Evolutionary conservation across 2,113 vertebrate genomes (phyloP).

Genomic region (Speoplatyrhinus poulsoni): DNA sequence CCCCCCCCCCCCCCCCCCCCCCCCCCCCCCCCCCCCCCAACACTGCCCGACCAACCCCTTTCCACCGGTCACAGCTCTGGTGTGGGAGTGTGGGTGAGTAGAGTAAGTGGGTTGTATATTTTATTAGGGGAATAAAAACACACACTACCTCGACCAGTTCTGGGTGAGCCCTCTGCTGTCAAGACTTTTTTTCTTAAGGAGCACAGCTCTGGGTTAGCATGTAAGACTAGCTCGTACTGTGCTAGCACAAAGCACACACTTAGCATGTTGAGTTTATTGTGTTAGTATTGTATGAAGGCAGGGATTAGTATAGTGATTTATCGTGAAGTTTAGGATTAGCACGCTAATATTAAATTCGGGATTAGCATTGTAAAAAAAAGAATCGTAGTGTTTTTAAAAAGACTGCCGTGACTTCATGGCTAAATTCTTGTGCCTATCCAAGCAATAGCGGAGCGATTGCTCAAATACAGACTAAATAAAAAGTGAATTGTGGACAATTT

Average conservation of each 20-base stretch:
- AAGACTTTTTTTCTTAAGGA: conserved; percentile 46
- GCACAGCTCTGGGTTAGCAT: conserved; percentile 52
- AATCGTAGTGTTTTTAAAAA: conserved; percentile 23
- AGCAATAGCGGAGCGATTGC: conserved; percentile 14
- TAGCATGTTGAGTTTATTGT: too few relatives aligned
- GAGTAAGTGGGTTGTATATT: conserved; percentile 77
- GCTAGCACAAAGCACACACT: too few relatives aligned
- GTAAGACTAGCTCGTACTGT: conserved; percentile 5
- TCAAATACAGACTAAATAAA: conserved; percentile 13
- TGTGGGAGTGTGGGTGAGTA: conserved; percentile 61
- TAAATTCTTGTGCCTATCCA: conserved; percentile 23
- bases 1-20: too few relatives aligned
- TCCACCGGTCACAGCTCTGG: conserved; percentile 44
- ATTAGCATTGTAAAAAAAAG: conserved; percentile 27
- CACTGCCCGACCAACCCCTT: not conserved
- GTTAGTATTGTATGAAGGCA: too few relatives aligned
- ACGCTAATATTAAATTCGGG: conserved; percentile 18
- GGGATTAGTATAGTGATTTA: too few relatives aligned
- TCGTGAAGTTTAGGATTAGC: conserved; percentile 4
- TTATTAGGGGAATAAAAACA: conserved; percentile 76
- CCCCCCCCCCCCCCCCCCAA: conserved; percentile 7
- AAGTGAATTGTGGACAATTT: conserved; percentile 6
- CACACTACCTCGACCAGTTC: conserved; percentile 66
- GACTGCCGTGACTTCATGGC: conserved; percentile 3
- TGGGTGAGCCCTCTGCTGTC: conserved; percentile 68